Base-by-base conservation (phyloP, 2,888 invertebrate species). In the Chalcis sispes region DNA sequence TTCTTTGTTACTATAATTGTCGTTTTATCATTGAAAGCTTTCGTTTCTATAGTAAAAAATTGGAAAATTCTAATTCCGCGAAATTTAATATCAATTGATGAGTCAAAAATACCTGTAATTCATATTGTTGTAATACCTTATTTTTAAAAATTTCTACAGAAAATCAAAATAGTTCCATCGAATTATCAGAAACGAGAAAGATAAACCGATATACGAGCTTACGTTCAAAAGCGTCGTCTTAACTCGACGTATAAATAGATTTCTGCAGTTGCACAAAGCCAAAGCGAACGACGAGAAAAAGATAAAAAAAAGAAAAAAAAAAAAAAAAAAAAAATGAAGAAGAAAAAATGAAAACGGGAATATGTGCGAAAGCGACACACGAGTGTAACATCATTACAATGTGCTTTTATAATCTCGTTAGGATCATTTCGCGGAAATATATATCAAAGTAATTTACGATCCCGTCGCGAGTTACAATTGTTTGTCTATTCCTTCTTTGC, bases 391-490 rank as follows among this genome's bases (percentile, higher is more conserved):
- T 20, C 27, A 10, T 65, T 84, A 85, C 86, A 84, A 86, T 86
- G 87, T 84, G 84, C 82, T 86, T 88, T n/a, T 85, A 85, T 88
- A 88, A 88, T 88, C 88, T 88, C 85, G 87, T 88, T 87, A 87
- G 86, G 85, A 87, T n/a, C n/a, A n/a, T 87, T 88, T 88, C 88
- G 87, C 85, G 86, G 87, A 88, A 88, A 88, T 87, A n/a, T n/a
- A n/a, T n/a, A 88, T 88, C 86, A 85, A 54, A 81, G 84, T 87
- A 87, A 88, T 88, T 88, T 88, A 88, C 85, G 88, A 86, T 86
- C 85, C n/a, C 85, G 85, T 85, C 83, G 82, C 82, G 82, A 80
- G 79, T 73, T 77, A 75, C 75, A 42, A 77, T 75, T 72, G 77
- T 78, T 78, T 74, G 77, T 78, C 71, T 59, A 76, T 69, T 61